Conservation (phyloP, 2,888 invertebrate genomes). For the Drosophila paranaensis region DNA sequence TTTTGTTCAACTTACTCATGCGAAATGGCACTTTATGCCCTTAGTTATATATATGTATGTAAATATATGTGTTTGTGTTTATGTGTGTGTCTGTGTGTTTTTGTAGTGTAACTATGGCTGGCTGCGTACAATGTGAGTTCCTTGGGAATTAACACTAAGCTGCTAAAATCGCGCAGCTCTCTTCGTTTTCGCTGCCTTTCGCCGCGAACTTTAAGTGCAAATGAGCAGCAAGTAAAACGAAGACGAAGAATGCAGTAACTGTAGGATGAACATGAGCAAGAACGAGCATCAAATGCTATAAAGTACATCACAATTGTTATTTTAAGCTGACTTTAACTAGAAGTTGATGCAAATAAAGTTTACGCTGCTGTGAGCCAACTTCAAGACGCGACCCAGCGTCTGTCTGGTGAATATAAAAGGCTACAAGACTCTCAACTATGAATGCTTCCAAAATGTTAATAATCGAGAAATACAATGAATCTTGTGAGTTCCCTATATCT, state of each 20-base stretch:
- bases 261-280: background rate
- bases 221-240: slow-evolving; percentile 31
- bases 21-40: slow-evolving; percentile 74
- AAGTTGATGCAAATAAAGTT: slow-evolving; percentile 62
- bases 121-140: slow-evolving; percentile 40
- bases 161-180: slow-evolving; percentile 43
- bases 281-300: slow-evolving; percentile 4
- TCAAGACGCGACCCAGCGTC: slow-evolving; percentile 1
- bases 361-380: slow-evolving; percentile 6
- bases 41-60: slow-evolving; percentile 25
- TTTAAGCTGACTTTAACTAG: slow-evolving; percentile 57
- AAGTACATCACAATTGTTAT: slow-evolving; percentile 54
- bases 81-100: background rate
- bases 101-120: slow-evolving; percentile 27
- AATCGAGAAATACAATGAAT: background rate
- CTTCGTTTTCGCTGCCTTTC: slow-evolving; percentile 7
- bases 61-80: background rate
- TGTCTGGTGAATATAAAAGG: background rate
- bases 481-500: too few species aligned
- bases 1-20: slow-evolving; percentile 73
- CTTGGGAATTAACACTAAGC: slow-evolving; percentile 76
- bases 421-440: slow-evolving; percentile 28
- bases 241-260: slow-evolving; percentile 11
- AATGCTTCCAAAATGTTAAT: slow-evolving; percentile 1
- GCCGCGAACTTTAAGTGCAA: slow-evolving; percentile 45